Evolutionary conservation across 2,113 vertebrate genomes (phyloP), one percentile per base, ranked within the genome.

Genomic region (Chamaetylas fuelleborni): DNA sequence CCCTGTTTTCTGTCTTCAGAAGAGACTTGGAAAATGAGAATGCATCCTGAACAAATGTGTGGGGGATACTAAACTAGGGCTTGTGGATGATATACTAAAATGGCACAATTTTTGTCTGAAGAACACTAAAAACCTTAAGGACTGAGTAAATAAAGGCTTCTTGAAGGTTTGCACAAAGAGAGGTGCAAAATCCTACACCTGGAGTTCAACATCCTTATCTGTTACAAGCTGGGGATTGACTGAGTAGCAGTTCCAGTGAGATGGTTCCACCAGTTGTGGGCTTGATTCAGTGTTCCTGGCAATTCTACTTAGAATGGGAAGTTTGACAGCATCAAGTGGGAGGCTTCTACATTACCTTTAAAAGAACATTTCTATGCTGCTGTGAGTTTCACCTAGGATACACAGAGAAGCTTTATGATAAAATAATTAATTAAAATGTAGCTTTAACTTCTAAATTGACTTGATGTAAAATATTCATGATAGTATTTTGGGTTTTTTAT

Each of bases 241-340:
- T 72, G 34, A 83, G 31, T 8, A 85, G 31, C 6, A 78, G 22
- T 28, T 14, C 16, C 29, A 11, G 1, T 61, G 42, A 93, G 28
- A 80, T 26, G 6, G 14, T 73, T 60, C 45, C 53, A 40, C 9
- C 33, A 29, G 8, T 19, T 0, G 0, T 31, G 25, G 19, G n/a
- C 8, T 72, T 78, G 16, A 48, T 72, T 14, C 19, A 57, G 6
- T 28, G 47, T 11, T 86, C 51, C 45, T 17, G 40, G 48, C 16
- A 83, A 26, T 23, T 81, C 58, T 14, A 14, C 9, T 86, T 29
- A 12, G 7, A 93, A 60, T 61, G 20, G 34, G 7, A 93, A 73
- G 50, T 34, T 65, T 73, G 19, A 70, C 40, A 87, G 3, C 11
- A 48, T 81, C 48, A 25, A 56, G 14, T 53, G 26, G 24, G 36